phyloP scores from a whole-genome alignment of 2,797 vertebrate genomes.

The Yasuhikotakia modesta region DNA sequence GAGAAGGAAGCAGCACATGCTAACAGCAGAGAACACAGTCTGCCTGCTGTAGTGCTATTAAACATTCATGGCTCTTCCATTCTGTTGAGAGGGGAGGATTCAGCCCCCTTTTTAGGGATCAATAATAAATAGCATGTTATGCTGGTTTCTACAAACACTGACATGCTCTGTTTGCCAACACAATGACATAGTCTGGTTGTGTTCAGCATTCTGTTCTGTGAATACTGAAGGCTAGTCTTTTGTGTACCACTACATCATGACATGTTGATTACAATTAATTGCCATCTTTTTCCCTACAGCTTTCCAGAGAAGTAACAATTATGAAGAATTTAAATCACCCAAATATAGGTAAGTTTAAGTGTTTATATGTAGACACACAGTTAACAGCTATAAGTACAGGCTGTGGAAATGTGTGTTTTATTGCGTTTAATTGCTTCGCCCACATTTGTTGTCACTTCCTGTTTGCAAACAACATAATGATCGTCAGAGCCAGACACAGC shows the following conservation, averaged over 20 bases:
- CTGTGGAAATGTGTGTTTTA: neutral
- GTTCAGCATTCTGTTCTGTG: conserved; percentile 13
- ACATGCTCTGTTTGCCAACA: conserved; percentile 30
- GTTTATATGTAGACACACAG: neutral
- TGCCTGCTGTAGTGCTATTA: conserved; percentile 34
- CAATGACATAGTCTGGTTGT: conserved; percentile 11
- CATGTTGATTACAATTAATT: neutral
- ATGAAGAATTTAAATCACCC: conserved; percentile 99
- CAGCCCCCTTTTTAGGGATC: conserved; percentile 60
- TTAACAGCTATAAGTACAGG: conserved; percentile 1
- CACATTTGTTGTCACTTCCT: conserved; percentile 36
- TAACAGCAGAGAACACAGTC: conserved; percentile 25
- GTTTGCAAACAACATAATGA: conserved; percentile 41
- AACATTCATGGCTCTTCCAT: conserved; percentile 40
- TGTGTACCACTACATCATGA: conserved; percentile 18
- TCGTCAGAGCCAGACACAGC: conserved; percentile 32
- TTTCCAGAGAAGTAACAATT: conserved; percentile 99
- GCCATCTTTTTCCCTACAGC: conserved; percentile 77
- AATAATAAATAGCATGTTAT: conserved; percentile 63
- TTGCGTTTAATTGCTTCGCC: conserved; percentile 26
- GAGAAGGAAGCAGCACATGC: conserved; percentile 17
- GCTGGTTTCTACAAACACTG: conserved; percentile 39
- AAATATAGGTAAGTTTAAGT: conserved; percentile 88
- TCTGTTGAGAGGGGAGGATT: conserved; percentile 17
- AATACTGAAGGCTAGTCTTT: neutral